phyloP scores from a whole-genome alignment of 2,888 invertebrate genomes.

The Glaucopsyche alexis region DNA sequence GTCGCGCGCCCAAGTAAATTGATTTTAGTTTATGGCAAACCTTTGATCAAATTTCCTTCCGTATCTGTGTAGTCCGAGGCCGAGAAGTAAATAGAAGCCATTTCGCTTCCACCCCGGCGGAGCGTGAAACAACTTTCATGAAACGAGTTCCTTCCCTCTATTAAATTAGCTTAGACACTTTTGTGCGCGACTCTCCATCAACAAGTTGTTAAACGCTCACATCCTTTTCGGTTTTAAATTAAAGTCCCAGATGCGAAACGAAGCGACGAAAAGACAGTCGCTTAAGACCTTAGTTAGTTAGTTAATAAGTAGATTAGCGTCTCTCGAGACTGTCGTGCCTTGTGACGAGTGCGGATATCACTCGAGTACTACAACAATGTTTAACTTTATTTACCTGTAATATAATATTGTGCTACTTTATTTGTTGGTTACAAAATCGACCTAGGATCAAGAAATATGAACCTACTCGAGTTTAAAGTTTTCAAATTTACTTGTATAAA shows the following conservation, averaged over 20 bases:
- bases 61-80: conserved; percentile 29
- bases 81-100: conserved; percentile 35
- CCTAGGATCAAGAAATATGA: not conserved
- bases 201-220: conserved; percentile 30
- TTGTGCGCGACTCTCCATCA: conserved; percentile 28
- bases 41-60: conserved; percentile 30
- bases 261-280: not conserved
- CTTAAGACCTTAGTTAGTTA: not conserved
- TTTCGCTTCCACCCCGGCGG: conserved; percentile 32
- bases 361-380: conserved; percentile 5
- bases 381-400: not conserved
- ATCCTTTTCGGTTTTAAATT: not conserved
- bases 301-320: conserved; percentile 17
- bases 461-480: too few relatives aligned
- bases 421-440: not conserved
- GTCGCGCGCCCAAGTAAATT: conserved; percentile 19
- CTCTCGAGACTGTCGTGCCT: not conserved
- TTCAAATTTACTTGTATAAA: too few relatives aligned
- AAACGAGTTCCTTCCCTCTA: conserved; percentile 32
- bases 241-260: not conserved
- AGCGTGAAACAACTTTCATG: conserved; percentile 36
- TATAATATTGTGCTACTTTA: not conserved
- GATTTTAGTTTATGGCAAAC: conserved; percentile 28
- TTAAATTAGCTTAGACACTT: conserved; percentile 31
- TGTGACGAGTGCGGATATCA: conserved; percentile 7